A percentile compares a stretch with the other conserved stretches of the same genome.
These are phyloP conservation scores for Monopterus albus DNA, from an alignment of 2,113 vertebrate species.

Conservation along the genomic window DNA sequence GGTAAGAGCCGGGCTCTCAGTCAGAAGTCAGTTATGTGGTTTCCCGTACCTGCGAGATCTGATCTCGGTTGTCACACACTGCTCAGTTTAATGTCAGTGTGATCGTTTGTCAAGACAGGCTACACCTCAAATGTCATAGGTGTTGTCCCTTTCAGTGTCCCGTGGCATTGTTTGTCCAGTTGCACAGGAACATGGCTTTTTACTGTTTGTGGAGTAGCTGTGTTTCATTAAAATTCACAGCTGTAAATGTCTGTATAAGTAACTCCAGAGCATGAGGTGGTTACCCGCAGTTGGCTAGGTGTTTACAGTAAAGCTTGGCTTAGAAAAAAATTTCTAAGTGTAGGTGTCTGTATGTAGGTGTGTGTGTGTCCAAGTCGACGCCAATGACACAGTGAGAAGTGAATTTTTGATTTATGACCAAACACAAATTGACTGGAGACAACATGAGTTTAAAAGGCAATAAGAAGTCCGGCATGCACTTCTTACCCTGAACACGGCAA, in stretches of 20 bases:
- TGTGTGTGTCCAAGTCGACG: constrained; percentile 26
- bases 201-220: constrained; percentile 69
- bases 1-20: constrained; percentile 73
- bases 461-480: constrained; percentile 65
- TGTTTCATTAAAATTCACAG: constrained; percentile 75
- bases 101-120: constrained; percentile 60
- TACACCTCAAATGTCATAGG: constrained; percentile 52
- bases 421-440: constrained; percentile 73
- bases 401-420: constrained; percentile 71
- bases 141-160: constrained; percentile 47
- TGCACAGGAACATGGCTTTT: constrained; percentile 60
- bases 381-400: constrained; percentile 66
- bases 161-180: constrained; percentile 67
- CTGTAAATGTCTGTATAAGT: constrained; percentile 79
- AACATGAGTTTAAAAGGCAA: constrained; percentile 68
- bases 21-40: constrained; percentile 78
- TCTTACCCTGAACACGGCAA: constrained; percentile 57
- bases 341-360: constrained; percentile 24
- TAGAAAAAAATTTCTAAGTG: constrained; percentile 59
- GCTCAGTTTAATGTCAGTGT: constrained; percentile 41
- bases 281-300: constrained; percentile 71
- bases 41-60: constrained; percentile 75
- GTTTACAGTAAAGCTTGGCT: constrained; percentile 76
- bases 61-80: constrained; percentile 53
- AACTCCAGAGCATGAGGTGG: constrained; percentile 78